Conservation (phyloP, 2,797 vertebrate genomes). For the Lophius americanus region DNA sequence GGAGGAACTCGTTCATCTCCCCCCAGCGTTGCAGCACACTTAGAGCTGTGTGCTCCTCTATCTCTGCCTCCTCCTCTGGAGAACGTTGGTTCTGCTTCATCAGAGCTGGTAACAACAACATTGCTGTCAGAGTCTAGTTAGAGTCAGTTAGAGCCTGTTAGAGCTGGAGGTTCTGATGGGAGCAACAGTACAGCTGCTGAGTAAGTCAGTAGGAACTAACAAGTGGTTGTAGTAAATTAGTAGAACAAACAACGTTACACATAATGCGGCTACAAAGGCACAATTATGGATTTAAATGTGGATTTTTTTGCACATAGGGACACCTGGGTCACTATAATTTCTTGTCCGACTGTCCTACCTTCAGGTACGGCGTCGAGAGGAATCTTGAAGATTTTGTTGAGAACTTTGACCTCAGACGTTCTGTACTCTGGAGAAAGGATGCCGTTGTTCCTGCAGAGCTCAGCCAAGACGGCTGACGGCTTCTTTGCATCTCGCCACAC, state of each 20-base stretch:
- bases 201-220: background rate
- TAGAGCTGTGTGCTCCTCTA: slow-evolving; percentile 89
- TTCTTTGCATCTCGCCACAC: slow-evolving; percentile 89
- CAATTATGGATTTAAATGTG: background rate
- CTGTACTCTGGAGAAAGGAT: slow-evolving; percentile 88
- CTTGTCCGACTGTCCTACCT: slow-evolving; percentile 74
- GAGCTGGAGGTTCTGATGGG: background rate
- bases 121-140: slow-evolving; percentile 62
- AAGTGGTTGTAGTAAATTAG: background rate
- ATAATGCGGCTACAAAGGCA: background rate
- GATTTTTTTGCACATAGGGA: background rate
- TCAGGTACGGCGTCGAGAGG: slow-evolving; percentile 85
- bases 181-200: background rate
- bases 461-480: slow-evolving; percentile 87
- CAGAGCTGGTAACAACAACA: slow-evolving; percentile 68
- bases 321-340: background rate
- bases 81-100: slow-evolving; percentile 79
- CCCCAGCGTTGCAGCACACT: slow-evolving; percentile 88
- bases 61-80: slow-evolving; percentile 71
- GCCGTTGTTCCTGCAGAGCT: slow-evolving; percentile 88
- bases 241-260: background rate
- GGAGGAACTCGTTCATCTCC: slow-evolving; percentile 88
- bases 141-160: slow-evolving; percentile 3
- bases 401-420: slow-evolving; percentile 88
- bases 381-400: slow-evolving; percentile 92